A percentile compares a stretch with the other conserved stretches of the same genome.
Evolutionary conservation across 1,140 invertebrate genomes (phyloP).

Genomic region (Zaprionus ornatus): DNA sequence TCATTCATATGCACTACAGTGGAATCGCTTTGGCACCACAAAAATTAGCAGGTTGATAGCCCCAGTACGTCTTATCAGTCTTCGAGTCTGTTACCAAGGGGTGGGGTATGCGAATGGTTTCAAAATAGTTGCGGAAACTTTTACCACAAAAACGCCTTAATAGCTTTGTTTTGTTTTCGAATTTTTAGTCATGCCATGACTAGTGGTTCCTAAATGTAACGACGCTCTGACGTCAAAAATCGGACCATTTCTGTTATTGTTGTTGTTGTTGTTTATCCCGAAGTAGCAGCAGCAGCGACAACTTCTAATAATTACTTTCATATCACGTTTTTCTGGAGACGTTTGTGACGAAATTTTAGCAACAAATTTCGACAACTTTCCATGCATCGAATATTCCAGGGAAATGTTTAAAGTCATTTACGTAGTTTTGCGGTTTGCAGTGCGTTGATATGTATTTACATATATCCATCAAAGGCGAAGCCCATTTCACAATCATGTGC

Average conservation of each 20-base stretch:
- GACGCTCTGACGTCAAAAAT: constrained; percentile 9
- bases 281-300: neutral
- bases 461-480: neutral
- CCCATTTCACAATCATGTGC: constrained; percentile 8
- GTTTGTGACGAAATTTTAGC: neutral
- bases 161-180: constrained; percentile 8
- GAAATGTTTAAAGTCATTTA: constrained; percentile 8
- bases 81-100: constrained; percentile 31
- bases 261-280: neutral
- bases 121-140: constrained; percentile 18
- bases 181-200: neutral
- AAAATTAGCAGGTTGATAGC: constrained; percentile 58
- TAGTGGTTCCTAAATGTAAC: neutral
- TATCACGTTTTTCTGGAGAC: neutral
- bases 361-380: neutral
- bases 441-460: constrained; percentile 3
- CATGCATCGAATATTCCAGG: constrained; percentile 8
- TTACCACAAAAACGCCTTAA: constrained; percentile 3
- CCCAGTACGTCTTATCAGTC: constrained; percentile 4
- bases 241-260: neutral
- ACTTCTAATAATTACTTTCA: neutral
- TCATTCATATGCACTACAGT: constrained; percentile 15
- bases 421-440: constrained; percentile 14
- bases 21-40: neutral
- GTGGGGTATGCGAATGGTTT: constrained; percentile 4